Evolutionary conservation across 2,888 invertebrate genomes (phyloP), one percentile per base, ranked within the genome.

Genomic region (Idaea aversata): DNA sequence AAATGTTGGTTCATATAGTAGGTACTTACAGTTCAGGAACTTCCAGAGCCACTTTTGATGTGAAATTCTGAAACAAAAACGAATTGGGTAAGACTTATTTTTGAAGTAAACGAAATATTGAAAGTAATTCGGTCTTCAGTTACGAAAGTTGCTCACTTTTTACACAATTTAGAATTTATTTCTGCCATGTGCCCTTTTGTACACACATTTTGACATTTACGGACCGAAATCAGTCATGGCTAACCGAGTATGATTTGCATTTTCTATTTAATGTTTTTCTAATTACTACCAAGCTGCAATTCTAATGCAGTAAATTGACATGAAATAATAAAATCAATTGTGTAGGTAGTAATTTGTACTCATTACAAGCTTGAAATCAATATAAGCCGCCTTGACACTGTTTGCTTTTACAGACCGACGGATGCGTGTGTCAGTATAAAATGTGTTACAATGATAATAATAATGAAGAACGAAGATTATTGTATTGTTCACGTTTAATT

Each of bases 351-450:
- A 72, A 79, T 82, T 79, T 82, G 84, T 83, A 77, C 86, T 87
- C 83, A 85, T 87, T 88, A 84, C 82, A 79, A 85, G 82, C 78
- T 84, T 85, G 87, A 86, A 89, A 88, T 89, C 88, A 85, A 88
- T 88, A 87, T 86, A 86, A 83, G 83, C 79, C 79, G 80, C 89
- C 88, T 89, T 89, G 89, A 88, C 88, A 88, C 88, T 89, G 83
- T 89, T 89, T 85, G 82, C 82, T 85, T 86, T 85, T 82, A 85
- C 85, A 85, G 80, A 77, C 80, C 82, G 78, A 81, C 85, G 83
- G 84, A 86, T 84, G 86, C 81, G 83, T 83, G 79, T 83, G 82
- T 82, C 82, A 75, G 78, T 83, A 78, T 80, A 76, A 82, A 81
- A 83, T 84, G 79, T 85, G 77, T 81, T 84, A 84, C 82, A 80